These are phyloP conservation scores for Spea multiplicata DNA, from an alignment of 2,113 vertebrate genomes.

Conservation along the genomic window DNA sequence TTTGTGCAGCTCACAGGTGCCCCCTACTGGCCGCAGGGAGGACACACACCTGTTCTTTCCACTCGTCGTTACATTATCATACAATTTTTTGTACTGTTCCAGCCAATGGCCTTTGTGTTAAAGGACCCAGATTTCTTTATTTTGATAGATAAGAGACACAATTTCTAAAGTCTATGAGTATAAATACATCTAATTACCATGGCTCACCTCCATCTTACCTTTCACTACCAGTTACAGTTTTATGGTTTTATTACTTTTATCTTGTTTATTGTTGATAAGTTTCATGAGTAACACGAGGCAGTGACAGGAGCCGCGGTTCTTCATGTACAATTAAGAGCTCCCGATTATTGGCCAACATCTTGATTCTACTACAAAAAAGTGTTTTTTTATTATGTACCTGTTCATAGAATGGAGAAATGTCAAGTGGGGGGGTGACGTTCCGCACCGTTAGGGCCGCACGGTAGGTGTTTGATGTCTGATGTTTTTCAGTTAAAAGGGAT, in stretches of 20 bases:
- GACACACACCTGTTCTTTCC: too few relatives aligned
- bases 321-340: constrained; percentile 46
- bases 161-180: constrained; percentile 14
- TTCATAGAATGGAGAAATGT: not conserved
- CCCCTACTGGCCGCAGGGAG: not conserved
- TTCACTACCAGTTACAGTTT: constrained; percentile 63
- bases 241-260: constrained; percentile 56
- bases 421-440: not conserved
- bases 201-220: constrained; percentile 59
- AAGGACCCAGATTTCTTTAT: constrained; percentile 22
- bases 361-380: constrained; percentile 22
- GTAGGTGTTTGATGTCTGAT: not conserved
- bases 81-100: not conserved
- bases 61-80: too few relatives aligned
- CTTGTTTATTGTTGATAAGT: constrained; percentile 56
- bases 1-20: not conserved
- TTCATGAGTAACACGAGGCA: constrained; percentile 48
- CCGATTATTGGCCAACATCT: constrained; percentile 49
- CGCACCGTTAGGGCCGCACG: not conserved
- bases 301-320: constrained; percentile 47
- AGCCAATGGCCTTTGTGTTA: constrained; percentile 43
- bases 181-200: constrained; percentile 43
- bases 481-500: not conserved
- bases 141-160: constrained; percentile 29
- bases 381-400: constrained; percentile 15